Evolutionary conservation across 1,140 invertebrate genomes (phyloP), one percentile per base, ranked within the genome.

Genomic region (Trichomalopsis sarcophagae): DNA sequence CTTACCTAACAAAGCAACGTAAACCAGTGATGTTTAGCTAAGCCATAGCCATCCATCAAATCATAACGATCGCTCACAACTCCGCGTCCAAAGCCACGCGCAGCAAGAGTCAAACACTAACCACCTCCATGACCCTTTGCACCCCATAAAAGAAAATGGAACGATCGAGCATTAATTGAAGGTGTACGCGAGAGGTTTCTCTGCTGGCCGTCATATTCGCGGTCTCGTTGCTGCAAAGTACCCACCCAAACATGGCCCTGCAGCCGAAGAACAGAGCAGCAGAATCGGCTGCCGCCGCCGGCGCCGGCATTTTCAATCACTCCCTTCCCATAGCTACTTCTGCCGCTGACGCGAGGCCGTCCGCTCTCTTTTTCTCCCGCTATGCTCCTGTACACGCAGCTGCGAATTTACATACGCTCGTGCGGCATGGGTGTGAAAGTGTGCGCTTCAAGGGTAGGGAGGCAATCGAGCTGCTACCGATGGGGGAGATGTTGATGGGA

Each of bases 221-320:
- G 11, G 36, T 14, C 23, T n/a, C 66, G 68, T 10, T 33, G 68
- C 11, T 33, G 68, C 2, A 10, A 47, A 62, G 66, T 82, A 40
- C 62, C 79, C 80, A 86, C 84, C 80, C 80, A 86, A 85, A 86
- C 84, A 86, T 82, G 84, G 80, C 74, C 84, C 81, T 27, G 21
- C 21, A 27, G 23, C 13, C 17, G 50, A 55, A 55, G 50, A 55
- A 55, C 50, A 55, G 50, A 55, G 50, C 50, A 62, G 17, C 14
- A 62, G 33, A 81, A 82, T 82, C 81, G 50, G 71, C 17, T 62
- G 55, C 81, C 44, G 80, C 73, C 62, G 80, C 84, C 84, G 80
- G 84, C 62, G 80, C 84, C 84, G 84, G 84, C 84, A 86, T 86
- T 86, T 86, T 86, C 76, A 27, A 86, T 82, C 76, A 40, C 50